Conservation (phyloP, 1,140 invertebrate genomes). For the Drosophila nikananu region DNA sequence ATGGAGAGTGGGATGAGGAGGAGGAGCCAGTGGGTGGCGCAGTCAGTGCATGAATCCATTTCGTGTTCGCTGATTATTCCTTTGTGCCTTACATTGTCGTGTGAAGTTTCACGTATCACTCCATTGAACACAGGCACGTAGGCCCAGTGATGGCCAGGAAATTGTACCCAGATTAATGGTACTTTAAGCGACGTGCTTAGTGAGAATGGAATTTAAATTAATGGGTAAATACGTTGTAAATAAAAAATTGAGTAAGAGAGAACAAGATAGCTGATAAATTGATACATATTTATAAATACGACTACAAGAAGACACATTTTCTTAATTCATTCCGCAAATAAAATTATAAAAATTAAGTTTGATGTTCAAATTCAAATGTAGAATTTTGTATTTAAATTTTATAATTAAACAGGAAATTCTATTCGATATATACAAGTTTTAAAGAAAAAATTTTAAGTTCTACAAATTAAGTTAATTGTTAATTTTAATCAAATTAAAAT, state of each 20-base stretch:
- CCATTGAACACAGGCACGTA: conserved; percentile 39
- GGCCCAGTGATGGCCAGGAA: conserved; percentile 14
- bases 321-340: too few relatives aligned
- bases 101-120: conserved; percentile 77
- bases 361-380: not conserved
- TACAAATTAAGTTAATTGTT: too few relatives aligned
- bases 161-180: conserved; percentile 13
- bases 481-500: not conserved
- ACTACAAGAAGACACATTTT: not conserved
- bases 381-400: not conserved
- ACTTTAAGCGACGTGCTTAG: conserved; percentile 1
- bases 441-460: too few relatives aligned
- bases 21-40: not conserved
- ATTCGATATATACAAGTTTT: not conserved
- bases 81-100: conserved; percentile 56
- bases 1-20: not conserved
- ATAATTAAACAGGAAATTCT: not conserved
- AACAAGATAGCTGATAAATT: not conserved
- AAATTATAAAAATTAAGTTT: too few relatives aligned
- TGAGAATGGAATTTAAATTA: not conserved
- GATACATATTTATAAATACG: not conserved
- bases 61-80: conserved; percentile 56
- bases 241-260: not conserved
- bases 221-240: not conserved
- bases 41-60: conserved; percentile 28